Conservation (phyloP, 1,140 invertebrate genomes). For the Augochlora pura region DNA sequence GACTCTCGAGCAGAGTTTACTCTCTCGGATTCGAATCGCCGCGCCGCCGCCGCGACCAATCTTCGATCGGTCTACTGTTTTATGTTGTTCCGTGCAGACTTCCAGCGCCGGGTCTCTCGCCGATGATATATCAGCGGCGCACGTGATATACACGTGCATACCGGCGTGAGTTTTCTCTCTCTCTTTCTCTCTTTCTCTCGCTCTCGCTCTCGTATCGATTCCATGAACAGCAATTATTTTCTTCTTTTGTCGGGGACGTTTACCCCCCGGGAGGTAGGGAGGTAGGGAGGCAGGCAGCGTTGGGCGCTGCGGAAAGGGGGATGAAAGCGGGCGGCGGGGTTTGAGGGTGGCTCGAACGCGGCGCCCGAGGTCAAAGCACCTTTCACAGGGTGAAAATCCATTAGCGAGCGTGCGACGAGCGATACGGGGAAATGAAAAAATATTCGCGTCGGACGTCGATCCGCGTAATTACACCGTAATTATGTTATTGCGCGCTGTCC, state of each 20-base stretch:
- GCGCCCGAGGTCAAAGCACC: slow-evolving; percentile 42
- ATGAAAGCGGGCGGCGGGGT: neutral
- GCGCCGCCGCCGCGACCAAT: neutral
- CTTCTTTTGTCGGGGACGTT: slow-evolving; percentile 47
- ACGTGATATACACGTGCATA: slow-evolving; percentile 29
- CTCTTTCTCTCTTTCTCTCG: no score
- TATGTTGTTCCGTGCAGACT: neutral
- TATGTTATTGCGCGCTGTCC: slow-evolving; percentile 20
- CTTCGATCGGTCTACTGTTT: slow-evolving; percentile 7
- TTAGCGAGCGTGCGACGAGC: slow-evolving; percentile 19
- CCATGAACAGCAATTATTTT: slow-evolving; percentile 40
- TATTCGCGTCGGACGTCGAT: slow-evolving; percentile 9
- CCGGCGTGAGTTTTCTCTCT: neutral
- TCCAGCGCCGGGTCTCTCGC: no score
- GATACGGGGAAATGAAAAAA: slow-evolving; percentile 29
- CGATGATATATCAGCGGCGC: slow-evolving; percentile 7
- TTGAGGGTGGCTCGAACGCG: no score
- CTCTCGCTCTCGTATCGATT: slow-evolving; percentile 29
- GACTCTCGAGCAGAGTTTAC: neutral
- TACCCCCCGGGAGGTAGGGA: slow-evolving; percentile 11
- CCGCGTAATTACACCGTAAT: slow-evolving; percentile 22
- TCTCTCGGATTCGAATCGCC: neutral
- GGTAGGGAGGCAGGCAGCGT: no score
- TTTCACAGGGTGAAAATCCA: slow-evolving; percentile 36
- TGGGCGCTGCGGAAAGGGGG: neutral